Conservation (phyloP, 1,140 invertebrate species). For the Drosophila orena region DNA sequence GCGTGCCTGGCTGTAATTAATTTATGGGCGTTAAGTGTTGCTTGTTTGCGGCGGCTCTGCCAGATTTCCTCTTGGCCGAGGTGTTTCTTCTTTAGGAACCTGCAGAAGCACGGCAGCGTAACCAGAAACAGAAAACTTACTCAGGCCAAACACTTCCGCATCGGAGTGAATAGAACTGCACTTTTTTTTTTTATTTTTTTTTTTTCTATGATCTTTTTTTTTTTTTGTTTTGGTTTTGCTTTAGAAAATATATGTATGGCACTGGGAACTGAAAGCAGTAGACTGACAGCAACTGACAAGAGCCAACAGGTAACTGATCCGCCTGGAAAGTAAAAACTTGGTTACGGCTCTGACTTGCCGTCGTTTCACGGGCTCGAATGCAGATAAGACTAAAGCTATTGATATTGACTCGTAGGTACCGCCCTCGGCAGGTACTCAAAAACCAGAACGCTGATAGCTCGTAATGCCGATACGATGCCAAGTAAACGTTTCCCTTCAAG, state of each 20-base stretch:
- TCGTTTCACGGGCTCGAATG: neutral
- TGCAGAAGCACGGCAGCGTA: constrained; percentile 19
- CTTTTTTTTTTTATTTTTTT: constrained; percentile 1
- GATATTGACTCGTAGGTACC: constrained; percentile 46
- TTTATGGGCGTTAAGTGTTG: constrained; percentile 78
- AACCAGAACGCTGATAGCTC: constrained; percentile 8
- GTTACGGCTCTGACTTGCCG: neutral
- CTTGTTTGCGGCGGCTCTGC: constrained; percentile 43
- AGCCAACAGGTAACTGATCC: constrained; percentile 18
- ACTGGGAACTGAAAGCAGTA: neutral
- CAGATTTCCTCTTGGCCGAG: constrained; percentile 8
- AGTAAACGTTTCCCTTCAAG: constrained; percentile 9
- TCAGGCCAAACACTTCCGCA: constrained; percentile 46
- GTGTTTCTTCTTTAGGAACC: neutral
- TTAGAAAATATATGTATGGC: constrained; percentile 16
- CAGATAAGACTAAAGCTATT: constrained; percentile 26
- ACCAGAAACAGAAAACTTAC: constrained; percentile 36
- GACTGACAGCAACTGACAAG: constrained; percentile 2
- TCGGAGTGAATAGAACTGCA: neutral
- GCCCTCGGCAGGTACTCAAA: constrained; percentile 34
- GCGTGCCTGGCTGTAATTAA: constrained; percentile 62
- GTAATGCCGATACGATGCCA: neutral
- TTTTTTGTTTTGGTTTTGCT: neutral
- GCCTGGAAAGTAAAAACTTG: neutral
- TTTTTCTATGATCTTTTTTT: neutral